Evolutionary conservation across 2,797 vertebrate genomes (phyloP).

Genomic region (Nothura maculosa): DNA sequence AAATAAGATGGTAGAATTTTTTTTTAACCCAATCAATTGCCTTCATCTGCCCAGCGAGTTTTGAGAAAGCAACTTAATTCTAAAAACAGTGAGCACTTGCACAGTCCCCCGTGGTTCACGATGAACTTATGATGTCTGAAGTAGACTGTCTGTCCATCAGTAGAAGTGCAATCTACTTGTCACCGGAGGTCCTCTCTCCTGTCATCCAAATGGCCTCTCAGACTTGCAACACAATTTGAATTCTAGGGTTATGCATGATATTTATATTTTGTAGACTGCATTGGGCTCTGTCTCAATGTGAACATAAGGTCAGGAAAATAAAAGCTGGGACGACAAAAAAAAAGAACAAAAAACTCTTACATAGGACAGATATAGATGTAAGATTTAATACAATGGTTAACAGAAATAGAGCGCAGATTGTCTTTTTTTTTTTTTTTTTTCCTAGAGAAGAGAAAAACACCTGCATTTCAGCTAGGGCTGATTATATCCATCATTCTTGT

Average conservation of each 20-base stretch:
- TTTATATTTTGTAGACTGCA: not conserved
- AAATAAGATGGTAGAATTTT: not conserved
- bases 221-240: accelerated
- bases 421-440: not conserved
- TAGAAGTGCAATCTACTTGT: not conserved
- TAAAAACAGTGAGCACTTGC: not conserved
- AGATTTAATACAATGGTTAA: not conserved
- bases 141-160: no score
- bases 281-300: not conserved
- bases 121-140: not conserved
- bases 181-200: not conserved
- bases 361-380: not conserved
- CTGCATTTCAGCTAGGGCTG: accelerated
- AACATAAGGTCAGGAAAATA: not conserved
- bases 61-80: not conserved
- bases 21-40: not conserved
- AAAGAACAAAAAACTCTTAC: not conserved
- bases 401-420: not conserved
- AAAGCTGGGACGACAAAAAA: not conserved
- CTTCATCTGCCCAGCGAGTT: not conserved
- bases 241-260: not conserved
- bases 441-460: not conserved
- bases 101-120: not conserved
- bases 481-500: not conserved
- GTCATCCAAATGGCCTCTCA: not conserved